Percentiles rank a stretch among this genome's conserved stretches.
Evolutionary conservation across 2,888 invertebrate species (phyloP).

Genomic region (Sinhomidia bicolor): DNA sequence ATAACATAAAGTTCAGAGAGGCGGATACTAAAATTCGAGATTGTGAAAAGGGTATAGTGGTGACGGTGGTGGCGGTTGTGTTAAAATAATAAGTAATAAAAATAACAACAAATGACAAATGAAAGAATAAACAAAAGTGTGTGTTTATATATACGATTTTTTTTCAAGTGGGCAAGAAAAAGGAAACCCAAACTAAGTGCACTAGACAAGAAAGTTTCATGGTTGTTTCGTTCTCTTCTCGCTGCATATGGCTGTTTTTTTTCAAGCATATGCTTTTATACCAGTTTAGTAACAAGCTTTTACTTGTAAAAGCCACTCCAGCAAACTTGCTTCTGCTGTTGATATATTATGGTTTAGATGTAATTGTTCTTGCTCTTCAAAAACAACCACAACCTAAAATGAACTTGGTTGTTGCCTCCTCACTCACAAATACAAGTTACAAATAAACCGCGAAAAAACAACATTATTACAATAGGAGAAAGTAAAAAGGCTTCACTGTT

Average conservation of each 20-base stretch:
- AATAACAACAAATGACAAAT: conserved; percentile 50
- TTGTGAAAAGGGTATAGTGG: background rate
- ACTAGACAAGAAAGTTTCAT: conserved; percentile 35
- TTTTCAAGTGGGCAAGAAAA: conserved; percentile 13
- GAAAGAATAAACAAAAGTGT: conserved; percentile 7
- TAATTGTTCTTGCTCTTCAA: conserved; percentile 54
- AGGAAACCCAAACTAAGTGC: background rate
- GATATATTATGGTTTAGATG: conserved; percentile 52
- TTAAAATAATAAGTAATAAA: conserved; percentile 50
- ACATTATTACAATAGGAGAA: background rate
- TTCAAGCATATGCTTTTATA: background rate
- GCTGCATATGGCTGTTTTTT: conserved; percentile 32
- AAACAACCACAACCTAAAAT: conserved; percentile 50
- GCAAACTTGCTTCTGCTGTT: conserved; percentile 9
- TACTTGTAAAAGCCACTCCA: conserved; percentile 12
- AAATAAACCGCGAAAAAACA: background rate
- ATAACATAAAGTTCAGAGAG: background rate
- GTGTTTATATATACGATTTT: background rate
- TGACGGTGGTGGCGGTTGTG: background rate
- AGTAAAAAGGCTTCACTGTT: conserved; percentile 9
- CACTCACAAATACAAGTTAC: background rate
- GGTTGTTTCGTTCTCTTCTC: conserved; percentile 28
- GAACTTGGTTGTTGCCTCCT: background rate
- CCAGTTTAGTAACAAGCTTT: background rate
- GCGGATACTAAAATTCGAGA: conserved; percentile 2